Conservation (phyloP, 2,888 invertebrate species). For the Hetaerina titia region DNA sequence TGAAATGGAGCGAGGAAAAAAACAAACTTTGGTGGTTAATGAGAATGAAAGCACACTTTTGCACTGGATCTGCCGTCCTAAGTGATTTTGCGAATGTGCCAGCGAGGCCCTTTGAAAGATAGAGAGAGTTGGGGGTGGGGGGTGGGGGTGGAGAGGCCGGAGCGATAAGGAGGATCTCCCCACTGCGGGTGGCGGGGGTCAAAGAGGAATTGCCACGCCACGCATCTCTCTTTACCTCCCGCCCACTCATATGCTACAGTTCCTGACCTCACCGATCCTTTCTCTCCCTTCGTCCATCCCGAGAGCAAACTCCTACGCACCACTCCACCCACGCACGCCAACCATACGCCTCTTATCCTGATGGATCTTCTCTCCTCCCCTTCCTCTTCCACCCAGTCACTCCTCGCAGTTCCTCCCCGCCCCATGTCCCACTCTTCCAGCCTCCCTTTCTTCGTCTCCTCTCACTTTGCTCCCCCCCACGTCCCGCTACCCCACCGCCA, state of each 20-base stretch:
- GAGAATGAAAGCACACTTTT: background rate
- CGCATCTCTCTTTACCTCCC: background rate
- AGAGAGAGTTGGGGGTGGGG: background rate
- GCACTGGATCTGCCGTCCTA: background rate
- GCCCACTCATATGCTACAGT: constrained; percentile 20
- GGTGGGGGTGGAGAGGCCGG: constrained; percentile 19
- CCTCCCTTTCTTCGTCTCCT: background rate
- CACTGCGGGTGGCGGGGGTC: background rate
- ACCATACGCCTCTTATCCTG: background rate
- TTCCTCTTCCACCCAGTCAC: background rate
- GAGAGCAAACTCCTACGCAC: background rate
- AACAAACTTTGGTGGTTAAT: background rate
- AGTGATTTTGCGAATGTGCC: background rate
- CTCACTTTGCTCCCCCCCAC: background rate
- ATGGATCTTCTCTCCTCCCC: background rate
- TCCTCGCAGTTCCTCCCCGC: background rate
- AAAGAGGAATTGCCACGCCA: constrained; percentile 16
- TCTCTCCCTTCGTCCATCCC: background rate
- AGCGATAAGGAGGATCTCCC: background rate
- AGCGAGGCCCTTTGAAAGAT: background rate
- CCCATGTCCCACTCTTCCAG: background rate
- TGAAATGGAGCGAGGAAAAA: background rate
- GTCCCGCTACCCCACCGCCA: background rate
- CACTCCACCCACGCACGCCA: background rate
- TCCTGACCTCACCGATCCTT: constrained; percentile 12